Evolutionary conservation across 2,888 invertebrate genomes (phyloP).

Genomic region (Drosophila setosimentum): DNA sequence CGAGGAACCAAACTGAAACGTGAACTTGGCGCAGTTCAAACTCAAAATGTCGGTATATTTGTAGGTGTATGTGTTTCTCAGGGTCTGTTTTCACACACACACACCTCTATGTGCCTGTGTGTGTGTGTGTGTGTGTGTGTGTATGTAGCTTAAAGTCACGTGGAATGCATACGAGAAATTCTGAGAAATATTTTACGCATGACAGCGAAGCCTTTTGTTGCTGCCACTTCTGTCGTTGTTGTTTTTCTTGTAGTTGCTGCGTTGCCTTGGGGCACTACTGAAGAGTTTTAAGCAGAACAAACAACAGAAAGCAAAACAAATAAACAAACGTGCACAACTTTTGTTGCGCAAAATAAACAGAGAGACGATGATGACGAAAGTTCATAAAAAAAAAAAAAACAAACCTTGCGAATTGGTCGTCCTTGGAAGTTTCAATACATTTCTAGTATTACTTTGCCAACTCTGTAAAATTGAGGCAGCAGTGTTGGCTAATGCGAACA

Average conservation of each 20-base stretch:
- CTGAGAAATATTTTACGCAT: conserved; percentile 77
- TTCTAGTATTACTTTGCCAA: conserved; percentile 23
- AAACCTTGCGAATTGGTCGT: conserved; percentile 52
- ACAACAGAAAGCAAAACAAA: conserved; percentile 61
- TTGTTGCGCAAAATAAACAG: conserved; percentile 58
- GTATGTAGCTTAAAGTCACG: conserved; percentile 63
- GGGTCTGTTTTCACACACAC: not conserved
- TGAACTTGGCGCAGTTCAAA: conserved; percentile 54
- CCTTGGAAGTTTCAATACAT: conserved; percentile 67
- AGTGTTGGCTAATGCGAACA: conserved; percentile 36
- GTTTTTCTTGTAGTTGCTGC: conserved; percentile 31
- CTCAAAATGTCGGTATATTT: conserved; percentile 21
- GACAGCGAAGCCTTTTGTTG: conserved; percentile 62
- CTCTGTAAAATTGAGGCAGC: conserved; percentile 11
- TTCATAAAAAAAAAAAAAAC: conserved; percentile 29
- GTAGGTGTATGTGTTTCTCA: not conserved
- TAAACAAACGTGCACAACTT: conserved; percentile 67
- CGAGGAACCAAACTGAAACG: conserved; percentile 29
- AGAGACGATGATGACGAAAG: conserved; percentile 39
- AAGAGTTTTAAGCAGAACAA: conserved; percentile 70
- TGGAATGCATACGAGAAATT: conserved; percentile 66
- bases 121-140: conserved; percentile 3
- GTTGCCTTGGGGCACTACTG: conserved; percentile 63
- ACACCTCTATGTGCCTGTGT: not conserved
- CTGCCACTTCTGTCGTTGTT: conserved; percentile 34